These are phyloP conservation scores for Zoanthus solanderi DNA, from an alignment of 92 coral and sea anemone species.

Conservation along the genomic window DNA sequence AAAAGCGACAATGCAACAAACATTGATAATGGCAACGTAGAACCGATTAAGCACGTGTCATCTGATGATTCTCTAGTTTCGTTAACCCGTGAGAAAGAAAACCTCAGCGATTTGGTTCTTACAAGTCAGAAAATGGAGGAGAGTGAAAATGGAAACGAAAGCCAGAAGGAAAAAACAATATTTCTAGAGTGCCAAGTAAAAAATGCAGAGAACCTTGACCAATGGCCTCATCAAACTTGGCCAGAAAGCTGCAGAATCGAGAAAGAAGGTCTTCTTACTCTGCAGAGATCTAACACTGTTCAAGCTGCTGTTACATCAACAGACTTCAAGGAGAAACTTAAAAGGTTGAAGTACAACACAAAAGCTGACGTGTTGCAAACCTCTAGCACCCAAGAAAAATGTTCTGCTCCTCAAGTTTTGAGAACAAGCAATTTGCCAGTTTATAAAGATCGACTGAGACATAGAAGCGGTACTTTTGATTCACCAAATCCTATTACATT, in stretches of 20 bases:
- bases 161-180: not conserved
- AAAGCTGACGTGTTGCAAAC: not conserved
- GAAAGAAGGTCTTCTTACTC: not conserved
- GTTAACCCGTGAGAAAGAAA: not conserved
- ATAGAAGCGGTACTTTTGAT: constrained; percentile 43
- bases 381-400: not conserved
- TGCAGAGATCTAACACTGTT: not conserved
- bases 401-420: not conserved
- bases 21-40: not conserved
- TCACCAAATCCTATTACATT: constrained; percentile 78
- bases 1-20: not conserved
- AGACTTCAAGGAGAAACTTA: constrained; percentile 40
- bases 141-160: not conserved
- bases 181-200: not conserved
- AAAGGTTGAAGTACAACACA: not conserved
- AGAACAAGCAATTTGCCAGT: not conserved
- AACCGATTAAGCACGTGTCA: not conserved
- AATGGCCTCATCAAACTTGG: not conserved
- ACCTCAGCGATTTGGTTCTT: not conserved
- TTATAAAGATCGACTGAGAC: constrained; percentile 9
- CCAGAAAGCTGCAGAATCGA: not conserved
- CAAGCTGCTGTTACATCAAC: not conserved
- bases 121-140: not conserved
- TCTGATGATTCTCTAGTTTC: constrained; percentile 8
- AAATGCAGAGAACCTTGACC: not conserved